Conservation (phyloP, 2,888 invertebrate species). For the Taphrorychus bicolor region DNA sequence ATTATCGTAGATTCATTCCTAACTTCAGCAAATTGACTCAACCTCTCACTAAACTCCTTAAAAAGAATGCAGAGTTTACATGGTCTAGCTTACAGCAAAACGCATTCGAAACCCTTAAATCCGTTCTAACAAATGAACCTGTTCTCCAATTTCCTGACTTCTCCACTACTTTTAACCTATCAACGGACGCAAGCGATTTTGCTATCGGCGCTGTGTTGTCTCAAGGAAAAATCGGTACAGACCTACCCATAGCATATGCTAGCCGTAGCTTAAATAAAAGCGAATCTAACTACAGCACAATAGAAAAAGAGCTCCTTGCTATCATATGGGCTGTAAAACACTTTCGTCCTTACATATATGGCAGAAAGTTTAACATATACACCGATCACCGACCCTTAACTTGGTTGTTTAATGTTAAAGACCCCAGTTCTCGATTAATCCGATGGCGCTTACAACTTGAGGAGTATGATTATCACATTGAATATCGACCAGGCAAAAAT, state of each 20-base stretch:
- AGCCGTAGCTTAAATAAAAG: constrained; percentile 50
- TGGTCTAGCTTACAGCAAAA: constrained; percentile 39
- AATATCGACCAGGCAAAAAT: constrained; percentile 23
- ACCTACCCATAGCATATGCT: constrained; percentile 54
- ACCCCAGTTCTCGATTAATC: constrained; percentile 47
- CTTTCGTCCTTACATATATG: constrained; percentile 55
- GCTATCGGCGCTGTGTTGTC: constrained; percentile 41
- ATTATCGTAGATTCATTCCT: constrained; percentile 23
- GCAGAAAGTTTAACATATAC: constrained; percentile 51
- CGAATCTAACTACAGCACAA: constrained; percentile 53
- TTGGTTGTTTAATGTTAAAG: constrained; percentile 51
- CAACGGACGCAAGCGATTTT: constrained; percentile 53
- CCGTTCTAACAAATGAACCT: constrained; percentile 32
- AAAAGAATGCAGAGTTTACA: constrained; percentile 29
- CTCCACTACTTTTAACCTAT: constrained; percentile 11
- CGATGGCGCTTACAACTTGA: constrained; percentile 46
- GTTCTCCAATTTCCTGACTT: constrained; percentile 44
- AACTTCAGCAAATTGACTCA: constrained; percentile 40
- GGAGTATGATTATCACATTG: constrained; percentile 27
- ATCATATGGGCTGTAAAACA: constrained; percentile 53
- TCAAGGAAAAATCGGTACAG: constrained; percentile 49
- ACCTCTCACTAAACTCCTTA: constrained; percentile 40
- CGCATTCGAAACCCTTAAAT: constrained; percentile 43
- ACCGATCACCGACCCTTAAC: constrained; percentile 54
- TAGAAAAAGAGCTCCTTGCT: constrained; percentile 54